Base-by-base conservation (phyloP, 2,113 vertebrate species). In the Colossoma macropomum region DNA sequence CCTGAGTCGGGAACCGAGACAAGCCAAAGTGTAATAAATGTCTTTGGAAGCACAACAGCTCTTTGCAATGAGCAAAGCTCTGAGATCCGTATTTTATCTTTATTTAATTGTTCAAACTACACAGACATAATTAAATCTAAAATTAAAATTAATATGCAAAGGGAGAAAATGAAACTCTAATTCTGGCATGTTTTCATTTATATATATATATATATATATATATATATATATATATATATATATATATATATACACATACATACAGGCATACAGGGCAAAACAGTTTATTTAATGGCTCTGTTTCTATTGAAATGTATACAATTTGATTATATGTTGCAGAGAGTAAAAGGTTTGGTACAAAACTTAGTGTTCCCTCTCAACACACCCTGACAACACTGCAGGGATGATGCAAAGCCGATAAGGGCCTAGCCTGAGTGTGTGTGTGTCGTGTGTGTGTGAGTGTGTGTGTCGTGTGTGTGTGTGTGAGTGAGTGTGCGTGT, bases 301-400 rank as follows among this genome's bases (percentile, higher is more conserved):
- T 80, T 75, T 80, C 50, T 89, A 75, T 91, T 85, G 28, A 25
- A 25, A 68, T 48, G 11, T 77, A 25, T 62, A 41, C 41, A 63
- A 25, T 11, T 6, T 50, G 63, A 68, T 32, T 69, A 17, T 30
- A 2, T 79, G n/a, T 69, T 69, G 19, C 34, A 10, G 11, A 71
- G 68, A 25, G 66, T 69, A 38, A 68, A 13, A 38, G 32, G 34
- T 45, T 1, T 11, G 48, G 25, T 28, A 32, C 30, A 27, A 19
- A 50, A 48, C 19, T 9, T 25, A 41, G 13, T 23, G n/a, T 54
- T 54, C 48, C 50, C 48, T 41, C 59, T 62, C 17, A 48, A 25
- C 72, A n/a, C 56, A 74, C 50, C 41, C 71, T 74, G 38, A 76
- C 77, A 80, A 75, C 72, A 80, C 66, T 81, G 78, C 77, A 74